Conservation (phyloP, 2,888 invertebrate genomes). For the Clusia tigrina region DNA sequence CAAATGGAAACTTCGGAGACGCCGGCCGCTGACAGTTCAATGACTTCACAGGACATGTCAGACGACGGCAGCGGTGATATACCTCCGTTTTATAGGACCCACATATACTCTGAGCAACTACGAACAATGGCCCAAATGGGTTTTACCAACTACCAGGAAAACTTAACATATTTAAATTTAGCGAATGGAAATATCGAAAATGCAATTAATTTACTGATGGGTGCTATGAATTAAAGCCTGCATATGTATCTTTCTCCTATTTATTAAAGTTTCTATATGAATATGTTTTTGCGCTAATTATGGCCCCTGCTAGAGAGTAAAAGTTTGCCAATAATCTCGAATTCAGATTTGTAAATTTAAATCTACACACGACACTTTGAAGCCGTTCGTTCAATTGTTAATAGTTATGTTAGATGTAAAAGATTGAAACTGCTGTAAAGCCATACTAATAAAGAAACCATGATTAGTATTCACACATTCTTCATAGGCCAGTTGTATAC, state of each 20-base stretch:
- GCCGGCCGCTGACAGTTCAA: slow-evolving; percentile 13
- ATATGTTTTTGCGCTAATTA: no score
- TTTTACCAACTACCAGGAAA: slow-evolving; percentile 81
- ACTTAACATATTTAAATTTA: slow-evolving; percentile 83
- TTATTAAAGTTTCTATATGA: no score
- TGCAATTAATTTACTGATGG: slow-evolving; percentile 88
- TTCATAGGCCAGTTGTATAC: slow-evolving; percentile 11
- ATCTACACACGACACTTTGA: no score
- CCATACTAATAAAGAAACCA: no score
- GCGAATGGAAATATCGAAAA: slow-evolving; percentile 85
- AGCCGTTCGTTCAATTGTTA: no score
- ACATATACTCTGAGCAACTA: slow-evolving; percentile 68
- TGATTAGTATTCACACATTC: no score
- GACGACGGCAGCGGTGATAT: slow-evolving; percentile 45
- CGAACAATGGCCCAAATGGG: slow-evolving; percentile 92
- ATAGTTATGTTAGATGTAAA: no score
- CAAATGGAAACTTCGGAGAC: slow-evolving; percentile 45
- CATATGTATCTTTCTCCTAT: no score
- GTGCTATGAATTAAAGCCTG: slow-evolving; percentile 48
- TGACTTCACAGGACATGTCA: slow-evolving; percentile 16
- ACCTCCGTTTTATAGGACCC: slow-evolving; percentile 52
- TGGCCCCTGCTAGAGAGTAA: no score
- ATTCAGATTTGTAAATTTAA: no score
- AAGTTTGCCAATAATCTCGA: no score
- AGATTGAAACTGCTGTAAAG: no score